Evolutionary conservation across 2,113 vertebrate genomes (phyloP).

Genomic region (Lates calcarifer): DNA sequence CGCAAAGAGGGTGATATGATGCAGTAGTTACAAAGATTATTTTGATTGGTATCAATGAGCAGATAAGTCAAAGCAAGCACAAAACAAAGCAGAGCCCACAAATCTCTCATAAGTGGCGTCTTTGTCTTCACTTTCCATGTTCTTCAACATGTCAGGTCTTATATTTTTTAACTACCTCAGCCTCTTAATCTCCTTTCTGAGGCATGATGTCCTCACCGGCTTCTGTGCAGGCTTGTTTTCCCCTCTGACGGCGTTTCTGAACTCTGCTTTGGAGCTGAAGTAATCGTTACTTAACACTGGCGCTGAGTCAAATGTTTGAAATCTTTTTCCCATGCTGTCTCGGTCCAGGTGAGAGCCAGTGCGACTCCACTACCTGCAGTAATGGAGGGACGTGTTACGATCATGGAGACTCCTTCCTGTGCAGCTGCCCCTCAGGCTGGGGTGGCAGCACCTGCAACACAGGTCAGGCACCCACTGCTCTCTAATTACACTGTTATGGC

Average conservation of each 20-base stretch:
- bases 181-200: background rate
- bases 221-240: conserved; percentile 37
- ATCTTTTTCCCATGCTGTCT: conserved; percentile 10
- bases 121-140: background rate
- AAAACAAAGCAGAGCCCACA: background rate
- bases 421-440: conserved; percentile 91
- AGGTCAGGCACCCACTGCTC: conserved; percentile 80
- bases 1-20: background rate
- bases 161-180: conserved; percentile 18
- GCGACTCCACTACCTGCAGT: conserved; percentile 92
- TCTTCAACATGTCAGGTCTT: conserved; percentile 37
- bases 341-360: conserved; percentile 91
- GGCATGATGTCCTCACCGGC: background rate
- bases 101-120: background rate
- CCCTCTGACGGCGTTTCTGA: background rate
- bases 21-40: background rate
- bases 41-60: background rate
- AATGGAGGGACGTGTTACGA: conserved; percentile 95
- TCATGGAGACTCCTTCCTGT: conserved; percentile 92
- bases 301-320: conserved; percentile 10
- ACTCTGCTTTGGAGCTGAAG: background rate
- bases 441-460: conserved; percentile 92
- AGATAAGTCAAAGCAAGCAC: background rate
- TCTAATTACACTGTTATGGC: background rate
- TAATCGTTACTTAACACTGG: background rate